phyloP scores from a whole-genome alignment of 2,797 vertebrate species.

The Numenius phaeopus region DNA sequence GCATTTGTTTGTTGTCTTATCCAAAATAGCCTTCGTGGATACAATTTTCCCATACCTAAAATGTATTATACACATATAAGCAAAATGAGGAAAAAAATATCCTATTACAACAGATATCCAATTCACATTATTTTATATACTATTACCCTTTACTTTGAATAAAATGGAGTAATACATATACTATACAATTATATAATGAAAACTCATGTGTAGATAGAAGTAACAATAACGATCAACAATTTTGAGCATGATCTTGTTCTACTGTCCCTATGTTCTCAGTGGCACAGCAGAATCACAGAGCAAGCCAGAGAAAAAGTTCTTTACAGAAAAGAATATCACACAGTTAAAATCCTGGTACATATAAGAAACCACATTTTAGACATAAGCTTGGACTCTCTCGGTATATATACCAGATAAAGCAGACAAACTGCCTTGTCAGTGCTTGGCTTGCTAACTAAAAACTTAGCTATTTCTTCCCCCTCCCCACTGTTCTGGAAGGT shows the following conservation, averaged over 20 bases:
- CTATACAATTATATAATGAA: background rate
- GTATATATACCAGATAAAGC: background rate
- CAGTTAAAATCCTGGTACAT: background rate
- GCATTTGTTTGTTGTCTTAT: conserved; percentile 99
- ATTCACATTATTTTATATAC: background rate
- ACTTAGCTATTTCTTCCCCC: too few species aligned
- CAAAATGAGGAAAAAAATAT: background rate
- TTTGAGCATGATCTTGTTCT: background rate
- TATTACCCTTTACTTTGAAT: background rate
- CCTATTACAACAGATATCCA: background rate
- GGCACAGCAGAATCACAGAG: background rate
- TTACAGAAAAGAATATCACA: background rate
- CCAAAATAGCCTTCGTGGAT: conserved; percentile 98
- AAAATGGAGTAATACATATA: background rate
- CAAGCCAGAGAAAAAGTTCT: background rate
- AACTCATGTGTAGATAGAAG: background rate
- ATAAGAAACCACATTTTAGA: background rate
- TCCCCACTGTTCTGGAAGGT: background rate
- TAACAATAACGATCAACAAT: background rate
- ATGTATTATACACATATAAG: conserved; percentile 64
- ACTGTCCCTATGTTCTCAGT: background rate
- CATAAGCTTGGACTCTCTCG: background rate
- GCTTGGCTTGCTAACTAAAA: background rate
- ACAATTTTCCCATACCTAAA: conserved; percentile 98
- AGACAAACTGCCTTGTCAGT: background rate